phyloP scores from a whole-genome alignment of 2,888 invertebrate genomes.

The Acanthosepion esculentum region DNA sequence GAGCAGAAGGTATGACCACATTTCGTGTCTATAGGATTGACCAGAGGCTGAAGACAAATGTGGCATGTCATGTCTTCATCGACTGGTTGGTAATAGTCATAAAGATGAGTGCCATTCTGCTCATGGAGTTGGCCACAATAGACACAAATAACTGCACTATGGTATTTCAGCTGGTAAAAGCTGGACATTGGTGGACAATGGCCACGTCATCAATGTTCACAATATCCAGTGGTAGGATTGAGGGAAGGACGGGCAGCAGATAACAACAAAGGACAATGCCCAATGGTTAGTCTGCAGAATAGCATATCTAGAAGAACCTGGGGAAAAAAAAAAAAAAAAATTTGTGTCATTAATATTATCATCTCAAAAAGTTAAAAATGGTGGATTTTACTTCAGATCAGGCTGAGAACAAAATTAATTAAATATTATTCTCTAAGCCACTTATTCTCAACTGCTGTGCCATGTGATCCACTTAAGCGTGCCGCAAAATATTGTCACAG shows the following conservation, averaged over 20 bases:
- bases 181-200: slow-evolving; percentile 46
- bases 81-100: slow-evolving; percentile 76
- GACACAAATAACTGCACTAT: slow-evolving; percentile 65
- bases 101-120: slow-evolving; percentile 73
- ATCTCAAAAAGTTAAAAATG: too few species aligned
- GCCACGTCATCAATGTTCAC: slow-evolving; percentile 25
- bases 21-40: slow-evolving; percentile 75
- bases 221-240: background rate
- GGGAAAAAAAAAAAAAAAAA: background rate
- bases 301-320: background rate
- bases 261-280: background rate
- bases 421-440: too few species aligned
- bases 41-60: slow-evolving; percentile 76
- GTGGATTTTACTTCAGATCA: too few species aligned
- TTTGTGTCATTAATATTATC: too few species aligned
- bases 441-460: too few species aligned
- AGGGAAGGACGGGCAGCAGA: background rate
- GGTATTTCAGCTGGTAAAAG: slow-evolving; percentile 52
- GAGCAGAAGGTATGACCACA: slow-evolving; percentile 75
- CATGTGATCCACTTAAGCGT: too few species aligned
- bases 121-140: slow-evolving; percentile 73
- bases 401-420: too few species aligned
- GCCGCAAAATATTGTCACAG: too few species aligned
- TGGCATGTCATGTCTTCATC: slow-evolving; percentile 76
- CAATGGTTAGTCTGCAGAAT: background rate